Evolutionary conservation across 2,797 vertebrate species (phyloP), one percentile per base, ranked within the genome.

Genomic region (Rhinatrema bivittatum): DNA sequence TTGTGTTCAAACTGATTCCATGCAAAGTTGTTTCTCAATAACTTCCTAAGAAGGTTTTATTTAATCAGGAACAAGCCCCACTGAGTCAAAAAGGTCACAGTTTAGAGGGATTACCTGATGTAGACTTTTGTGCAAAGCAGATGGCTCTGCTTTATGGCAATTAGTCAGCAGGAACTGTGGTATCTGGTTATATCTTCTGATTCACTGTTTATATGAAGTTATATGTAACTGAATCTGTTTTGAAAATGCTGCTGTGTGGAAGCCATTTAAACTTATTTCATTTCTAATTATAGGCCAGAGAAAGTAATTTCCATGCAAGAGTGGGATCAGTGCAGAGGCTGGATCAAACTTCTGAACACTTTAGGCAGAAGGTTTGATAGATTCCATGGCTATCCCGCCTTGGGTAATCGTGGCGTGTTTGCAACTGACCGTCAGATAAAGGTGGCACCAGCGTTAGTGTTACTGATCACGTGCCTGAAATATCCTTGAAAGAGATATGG

Each of bases 201-300:
- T 77, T 78, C 53, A 62, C 56, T 72, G 69, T 77, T 74, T 74
- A 70, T 68, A 62, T 44, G 56, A 76, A 72, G 52, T 63, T 72
- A 64, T 42, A 53, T 60, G 66, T 68, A 77, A 81, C 67, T 62
- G 61, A 63, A 79, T 67, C 53, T 48, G 57, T 76, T 76, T 77
- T 74, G 68, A 77, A 80, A 84, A 50, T 26, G 53, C 72, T 60
- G 50, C 51, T 42, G 23, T 53, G 65, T 67, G 65, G 68, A 80
- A 77, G 62, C 47, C 48, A 68, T 75, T 76, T 76, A 54, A 70
- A 62, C 68, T 58, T 65, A 72, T 75, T 76, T 81, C 67, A 70
- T 63, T 70, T 77, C 67, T 75, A 79, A 83, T 77, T 73, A 80
- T 29, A 76, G 74, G 56, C 61, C 63, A 65, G 58, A 68, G 59